These are phyloP conservation scores for Rhingia campestris DNA, from an alignment of 2,888 invertebrate genomes.

Conservation along the genomic window DNA sequence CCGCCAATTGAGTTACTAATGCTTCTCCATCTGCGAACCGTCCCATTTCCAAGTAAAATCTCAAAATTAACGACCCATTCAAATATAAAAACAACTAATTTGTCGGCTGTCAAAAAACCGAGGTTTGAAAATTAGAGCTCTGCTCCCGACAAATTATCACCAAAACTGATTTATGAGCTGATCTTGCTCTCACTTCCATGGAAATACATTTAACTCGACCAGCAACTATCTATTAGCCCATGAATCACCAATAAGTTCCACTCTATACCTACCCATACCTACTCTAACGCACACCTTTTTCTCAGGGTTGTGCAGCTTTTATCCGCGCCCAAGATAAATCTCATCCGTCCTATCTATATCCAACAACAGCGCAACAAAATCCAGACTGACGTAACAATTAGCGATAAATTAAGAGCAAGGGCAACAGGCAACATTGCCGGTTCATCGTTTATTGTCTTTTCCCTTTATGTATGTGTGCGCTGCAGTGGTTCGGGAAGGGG, in stretches of 20 bases:
- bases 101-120: constrained; percentile 63
- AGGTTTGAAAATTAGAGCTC: constrained; percentile 62
- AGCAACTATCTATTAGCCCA: constrained; percentile 64
- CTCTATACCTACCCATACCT: constrained; percentile 21
- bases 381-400: constrained; percentile 74
- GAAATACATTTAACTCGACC: constrained; percentile 36
- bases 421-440: constrained; percentile 47
- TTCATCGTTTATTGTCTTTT: constrained; percentile 63
- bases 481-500: constrained; percentile 33
- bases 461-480: not conserved
- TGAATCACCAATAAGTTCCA: constrained; percentile 74
- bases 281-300: constrained; percentile 36
- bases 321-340: constrained; percentile 65
- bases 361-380: constrained; percentile 42
- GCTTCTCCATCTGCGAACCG: not conserved
- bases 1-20: constrained; percentile 23
- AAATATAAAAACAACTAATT: constrained; percentile 20
- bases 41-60: constrained; percentile 19
- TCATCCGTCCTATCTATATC: constrained; percentile 48
- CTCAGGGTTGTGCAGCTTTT: constrained; percentile 45
- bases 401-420: constrained; percentile 72
- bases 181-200: constrained; percentile 36
- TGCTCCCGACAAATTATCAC: constrained; percentile 73
- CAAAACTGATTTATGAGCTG: constrained; percentile 64
- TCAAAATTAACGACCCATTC: not conserved